Conservation (phyloP, 1,140 invertebrate genomes). For the Trinorchestia longiramus region DNA sequence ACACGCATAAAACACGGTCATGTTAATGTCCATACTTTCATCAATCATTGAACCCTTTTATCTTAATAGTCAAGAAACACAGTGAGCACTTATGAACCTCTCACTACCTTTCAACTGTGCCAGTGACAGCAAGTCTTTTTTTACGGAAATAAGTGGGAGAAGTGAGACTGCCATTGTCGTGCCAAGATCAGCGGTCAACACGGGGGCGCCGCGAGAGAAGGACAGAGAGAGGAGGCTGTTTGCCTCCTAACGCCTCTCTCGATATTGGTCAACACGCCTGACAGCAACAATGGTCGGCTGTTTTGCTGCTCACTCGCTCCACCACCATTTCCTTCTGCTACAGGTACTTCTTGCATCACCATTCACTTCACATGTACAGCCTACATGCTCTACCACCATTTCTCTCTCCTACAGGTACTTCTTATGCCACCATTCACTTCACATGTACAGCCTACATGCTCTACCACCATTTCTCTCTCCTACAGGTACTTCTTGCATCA, state of each 20-base stretch:
- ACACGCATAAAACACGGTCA: not conserved
- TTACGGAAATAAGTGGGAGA: not conserved
- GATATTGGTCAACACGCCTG: conserved; percentile 15
- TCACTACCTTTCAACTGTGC: not conserved
- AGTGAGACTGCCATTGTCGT: not conserved
- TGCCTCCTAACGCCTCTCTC: conserved; percentile 27
- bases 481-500: not conserved
- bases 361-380: not conserved
- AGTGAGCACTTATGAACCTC: not conserved
- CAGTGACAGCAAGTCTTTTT: not conserved
- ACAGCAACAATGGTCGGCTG: not conserved
- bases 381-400: not conserved
- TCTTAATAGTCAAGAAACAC: not conserved
- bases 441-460: not conserved
- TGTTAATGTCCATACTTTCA: not conserved
- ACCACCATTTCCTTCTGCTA: not conserved
- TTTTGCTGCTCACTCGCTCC: not conserved
- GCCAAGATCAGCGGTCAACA: conserved; percentile 28
- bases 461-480: not conserved
- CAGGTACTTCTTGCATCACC: not conserved
- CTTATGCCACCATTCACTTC: not conserved
- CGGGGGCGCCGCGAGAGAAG: not conserved
- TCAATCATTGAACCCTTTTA: not conserved
- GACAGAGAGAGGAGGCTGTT: not conserved
- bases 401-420: not conserved